These are phyloP conservation scores for Caranx ignobilis DNA, from an alignment of 2,113 vertebrate species.

Conservation along the genomic window DNA sequence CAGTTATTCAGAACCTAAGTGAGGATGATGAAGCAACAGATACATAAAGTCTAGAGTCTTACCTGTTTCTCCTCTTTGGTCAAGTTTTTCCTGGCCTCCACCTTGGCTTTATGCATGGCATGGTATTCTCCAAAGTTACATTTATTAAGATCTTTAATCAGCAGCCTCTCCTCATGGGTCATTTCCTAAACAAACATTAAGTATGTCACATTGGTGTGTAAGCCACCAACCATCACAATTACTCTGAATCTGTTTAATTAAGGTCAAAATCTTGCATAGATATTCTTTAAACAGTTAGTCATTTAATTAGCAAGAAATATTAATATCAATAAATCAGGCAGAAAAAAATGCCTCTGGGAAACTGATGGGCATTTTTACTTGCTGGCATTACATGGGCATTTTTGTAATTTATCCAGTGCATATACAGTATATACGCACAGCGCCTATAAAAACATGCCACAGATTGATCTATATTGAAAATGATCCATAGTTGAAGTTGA, in stretches of 20 bases:
- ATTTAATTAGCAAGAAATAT: not conserved
- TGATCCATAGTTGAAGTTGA: too few species aligned
- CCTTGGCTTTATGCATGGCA: conserved; percentile 81
- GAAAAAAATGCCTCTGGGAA: not conserved
- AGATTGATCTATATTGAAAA: not conserved
- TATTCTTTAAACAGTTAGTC: not conserved
- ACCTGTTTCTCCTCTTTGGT: conserved; percentile 86
- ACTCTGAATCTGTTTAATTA: too few species aligned
- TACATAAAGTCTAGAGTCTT: not conserved
- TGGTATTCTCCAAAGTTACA: conserved; percentile 84
- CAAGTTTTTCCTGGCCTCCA: conserved; percentile 81
- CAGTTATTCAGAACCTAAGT: not conserved
- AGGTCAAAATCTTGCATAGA: too few species aligned
- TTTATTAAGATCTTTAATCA: conserved; percentile 82
- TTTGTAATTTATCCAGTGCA: not conserved
- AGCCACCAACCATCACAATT: too few species aligned
- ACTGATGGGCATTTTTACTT: not conserved
- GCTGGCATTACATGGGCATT: not conserved
- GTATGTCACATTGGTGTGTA: not conserved
- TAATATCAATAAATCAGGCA: not conserved
- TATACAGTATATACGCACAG: too few species aligned
- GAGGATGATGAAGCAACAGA: not conserved
- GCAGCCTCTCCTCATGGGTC: conserved; percentile 77
- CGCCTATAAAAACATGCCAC: too few species aligned
- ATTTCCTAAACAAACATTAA: conserved; percentile 78